phyloP scores from a whole-genome alignment of 2,888 invertebrate species.

The Tetragonisca angustula region DNA sequence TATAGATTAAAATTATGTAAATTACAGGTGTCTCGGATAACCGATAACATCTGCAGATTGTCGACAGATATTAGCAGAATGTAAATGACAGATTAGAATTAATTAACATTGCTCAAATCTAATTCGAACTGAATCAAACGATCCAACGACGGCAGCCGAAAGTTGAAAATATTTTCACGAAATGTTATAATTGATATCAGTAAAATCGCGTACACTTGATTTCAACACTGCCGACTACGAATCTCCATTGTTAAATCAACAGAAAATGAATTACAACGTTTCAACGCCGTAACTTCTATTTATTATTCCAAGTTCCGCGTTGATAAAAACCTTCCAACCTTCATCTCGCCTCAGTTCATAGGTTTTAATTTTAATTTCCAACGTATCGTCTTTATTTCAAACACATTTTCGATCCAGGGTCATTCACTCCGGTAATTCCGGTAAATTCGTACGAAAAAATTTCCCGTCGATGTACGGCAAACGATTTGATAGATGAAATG shows the following conservation, averaged over 20 bases:
- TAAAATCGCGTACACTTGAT: not conserved
- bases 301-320: not conserved
- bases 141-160: too few species aligned
- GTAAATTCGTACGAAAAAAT: not conserved
- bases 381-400: not conserved
- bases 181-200: too few species aligned
- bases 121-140: too few species aligned
- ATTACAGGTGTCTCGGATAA: too few species aligned
- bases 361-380: not conserved
- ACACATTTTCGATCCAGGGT: too few species aligned
- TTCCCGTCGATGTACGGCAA: not conserved
- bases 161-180: not conserved
- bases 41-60: too few species aligned
- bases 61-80: too few species aligned
- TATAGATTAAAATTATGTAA: too few species aligned
- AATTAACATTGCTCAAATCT: too few species aligned
- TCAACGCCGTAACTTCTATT: not conserved
- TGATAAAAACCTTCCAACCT: not conserved
- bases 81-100: too few species aligned
- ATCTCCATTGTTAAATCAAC: not conserved
- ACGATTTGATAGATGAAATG: not conserved
- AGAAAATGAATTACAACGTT: not conserved
- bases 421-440: not conserved
- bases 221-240: not conserved
- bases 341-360: too few species aligned